phyloP scores from a whole-genome alignment of 2,888 invertebrate genomes.

The Anthrax anthrax region DNA sequence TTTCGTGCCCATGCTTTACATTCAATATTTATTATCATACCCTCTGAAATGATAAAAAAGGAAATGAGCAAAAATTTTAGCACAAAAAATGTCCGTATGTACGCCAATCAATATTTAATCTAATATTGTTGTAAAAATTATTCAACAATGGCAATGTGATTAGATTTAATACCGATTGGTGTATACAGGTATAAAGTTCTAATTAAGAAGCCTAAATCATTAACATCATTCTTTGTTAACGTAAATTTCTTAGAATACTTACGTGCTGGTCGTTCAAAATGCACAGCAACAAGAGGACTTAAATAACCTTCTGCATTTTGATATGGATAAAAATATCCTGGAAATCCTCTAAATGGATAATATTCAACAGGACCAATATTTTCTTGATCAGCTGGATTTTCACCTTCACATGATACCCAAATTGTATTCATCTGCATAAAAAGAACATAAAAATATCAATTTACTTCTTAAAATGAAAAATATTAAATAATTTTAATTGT shows the following conservation, averaged over 20 bases:
- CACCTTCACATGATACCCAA: constrained; percentile 89
- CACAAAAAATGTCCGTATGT: no score
- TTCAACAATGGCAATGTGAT: no score
- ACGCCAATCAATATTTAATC: not conserved
- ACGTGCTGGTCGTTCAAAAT: constrained; percentile 70
- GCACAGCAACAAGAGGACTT: constrained; percentile 76
- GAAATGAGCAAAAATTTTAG: not conserved
- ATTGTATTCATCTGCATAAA: constrained; percentile 57
- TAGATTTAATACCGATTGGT: no score
- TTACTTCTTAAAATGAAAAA: not conserved
- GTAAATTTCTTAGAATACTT: no score
- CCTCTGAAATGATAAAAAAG: constrained; percentile 25
- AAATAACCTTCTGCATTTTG: constrained; percentile 75
- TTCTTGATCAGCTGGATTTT: constrained; percentile 83
- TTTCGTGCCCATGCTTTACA: constrained; percentile 60
- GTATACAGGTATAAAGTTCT: no score
- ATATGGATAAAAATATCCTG: constrained; percentile 81
- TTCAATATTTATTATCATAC: constrained; percentile 47
- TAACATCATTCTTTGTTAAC: no score
- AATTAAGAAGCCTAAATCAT: no score
- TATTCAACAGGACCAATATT: constrained; percentile 77
- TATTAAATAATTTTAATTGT: no score
- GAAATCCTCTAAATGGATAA: constrained; percentile 68
- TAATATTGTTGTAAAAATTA: not conserved
- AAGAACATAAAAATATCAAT: constrained; percentile 19